A percentile compares a stretch with the other conserved stretches of the same genome.
These are phyloP conservation scores for Theristicus caerulescens DNA, from an alignment of 2,113 vertebrate species.

Conservation along the genomic window DNA sequence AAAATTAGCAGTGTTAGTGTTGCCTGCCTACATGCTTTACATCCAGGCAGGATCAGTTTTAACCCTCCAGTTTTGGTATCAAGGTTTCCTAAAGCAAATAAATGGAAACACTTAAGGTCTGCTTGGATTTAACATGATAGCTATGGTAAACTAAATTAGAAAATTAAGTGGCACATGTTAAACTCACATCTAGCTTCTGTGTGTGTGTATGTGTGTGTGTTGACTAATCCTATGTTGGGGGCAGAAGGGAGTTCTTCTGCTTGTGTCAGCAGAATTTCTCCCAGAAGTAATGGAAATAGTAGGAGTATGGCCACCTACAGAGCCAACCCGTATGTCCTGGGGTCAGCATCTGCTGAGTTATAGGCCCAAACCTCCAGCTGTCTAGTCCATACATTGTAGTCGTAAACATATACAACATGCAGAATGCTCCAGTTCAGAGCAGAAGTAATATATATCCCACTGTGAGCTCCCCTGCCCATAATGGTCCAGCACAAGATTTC, in stretches of 20 bases:
- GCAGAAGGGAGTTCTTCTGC: background rate
- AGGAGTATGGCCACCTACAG: background rate
- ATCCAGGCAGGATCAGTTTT: background rate
- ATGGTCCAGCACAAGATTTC: background rate
- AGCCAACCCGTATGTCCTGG: background rate
- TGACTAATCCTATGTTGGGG: background rate
- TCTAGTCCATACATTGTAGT: background rate
- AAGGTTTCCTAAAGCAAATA: constrained; percentile 24
- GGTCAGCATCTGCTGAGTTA: background rate
- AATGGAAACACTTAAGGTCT: background rate
- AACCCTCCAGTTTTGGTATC: background rate
- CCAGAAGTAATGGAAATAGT: background rate
- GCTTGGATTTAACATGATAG: constrained; percentile 32
- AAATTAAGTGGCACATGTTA: background rate
- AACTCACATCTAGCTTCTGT: background rate
- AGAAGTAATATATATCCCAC: background rate
- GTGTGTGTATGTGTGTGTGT: background rate
- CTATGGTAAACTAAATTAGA: constrained; percentile 4
- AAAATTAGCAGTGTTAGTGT: constrained; percentile 20
- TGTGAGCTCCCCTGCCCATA: background rate
- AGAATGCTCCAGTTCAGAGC: background rate
- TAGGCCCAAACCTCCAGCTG: background rate
- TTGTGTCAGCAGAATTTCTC: constrained; percentile 18
- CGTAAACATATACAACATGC: background rate
- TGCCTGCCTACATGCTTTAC: background rate